A percentile compares a stretch with the other conserved stretches of the same genome.
phyloP scores from a whole-genome alignment of 2,888 invertebrate species.

The Furcula furcula region DNA sequence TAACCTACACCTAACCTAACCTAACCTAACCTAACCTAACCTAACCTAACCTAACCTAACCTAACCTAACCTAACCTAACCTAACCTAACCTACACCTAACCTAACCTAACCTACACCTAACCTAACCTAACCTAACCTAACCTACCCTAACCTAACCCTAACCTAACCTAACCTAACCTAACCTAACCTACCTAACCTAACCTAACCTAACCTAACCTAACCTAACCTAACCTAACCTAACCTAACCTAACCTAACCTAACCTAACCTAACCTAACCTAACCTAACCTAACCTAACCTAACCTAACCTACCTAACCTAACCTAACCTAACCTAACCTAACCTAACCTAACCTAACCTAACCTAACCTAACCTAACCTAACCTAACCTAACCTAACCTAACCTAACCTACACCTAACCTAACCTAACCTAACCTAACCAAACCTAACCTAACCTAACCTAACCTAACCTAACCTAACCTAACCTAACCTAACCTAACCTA shows the following conservation, averaged over 20 bases:
- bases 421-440: slow-evolving; percentile 30
- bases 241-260: slow-evolving; percentile 34
- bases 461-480: slow-evolving; percentile 22
- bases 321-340: slow-evolving; percentile 31
- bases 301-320: slow-evolving; percentile 34
- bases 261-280: slow-evolving; percentile 38
- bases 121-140: too few species aligned
- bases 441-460: slow-evolving; percentile 27
- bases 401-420: too few species aligned
- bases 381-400: slow-evolving; percentile 31
- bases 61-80: slow-evolving; percentile 33
- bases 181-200: too few species aligned
- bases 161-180: too few species aligned
- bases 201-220: slow-evolving; percentile 33
- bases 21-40: slow-evolving; percentile 27
- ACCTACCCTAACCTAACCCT: too few species aligned
- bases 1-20: too few species aligned
- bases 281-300: slow-evolving; percentile 35
- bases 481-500: slow-evolving; percentile 19
- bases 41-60: slow-evolving; percentile 27
- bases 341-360: slow-evolving; percentile 33
- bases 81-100: too few species aligned
- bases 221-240: slow-evolving; percentile 29
- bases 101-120: too few species aligned
- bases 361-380: slow-evolving; percentile 32